phyloP scores from a whole-genome alignment of 2,797 vertebrate species.

The Coendou prehensilis region DNA sequence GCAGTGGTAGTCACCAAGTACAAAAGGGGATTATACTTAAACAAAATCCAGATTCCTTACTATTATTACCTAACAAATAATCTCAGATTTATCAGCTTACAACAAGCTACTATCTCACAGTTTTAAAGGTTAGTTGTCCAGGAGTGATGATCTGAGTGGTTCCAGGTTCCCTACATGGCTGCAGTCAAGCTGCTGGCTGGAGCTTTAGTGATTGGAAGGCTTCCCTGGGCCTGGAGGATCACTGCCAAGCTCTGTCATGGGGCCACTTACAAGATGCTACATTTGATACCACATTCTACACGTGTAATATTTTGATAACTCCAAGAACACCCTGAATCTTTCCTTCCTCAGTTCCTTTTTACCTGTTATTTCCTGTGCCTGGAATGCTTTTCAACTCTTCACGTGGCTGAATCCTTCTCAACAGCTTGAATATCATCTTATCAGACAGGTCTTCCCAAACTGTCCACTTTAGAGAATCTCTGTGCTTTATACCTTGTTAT shows the following conservation, averaged over 20 bases:
- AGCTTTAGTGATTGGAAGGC: background rate
- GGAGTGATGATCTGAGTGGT: background rate
- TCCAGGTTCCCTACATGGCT: background rate
- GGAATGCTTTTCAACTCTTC: background rate
- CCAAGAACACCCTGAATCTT: background rate
- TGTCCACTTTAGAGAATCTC: background rate
- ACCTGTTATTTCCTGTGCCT: background rate
- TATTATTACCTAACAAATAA: background rate
- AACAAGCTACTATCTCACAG: background rate
- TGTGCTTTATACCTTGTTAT: background rate
- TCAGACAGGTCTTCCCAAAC: background rate
- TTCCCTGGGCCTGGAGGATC: background rate
- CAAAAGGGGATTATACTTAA: background rate
- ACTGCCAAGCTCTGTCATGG: background rate
- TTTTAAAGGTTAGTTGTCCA: background rate
- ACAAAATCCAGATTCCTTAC: conserved; percentile 37
- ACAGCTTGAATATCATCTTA: background rate
- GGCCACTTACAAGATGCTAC: background rate
- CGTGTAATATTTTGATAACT: background rate
- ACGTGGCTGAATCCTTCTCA: background rate
- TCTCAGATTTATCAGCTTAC: background rate
- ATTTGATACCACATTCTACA: background rate
- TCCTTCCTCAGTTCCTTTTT: background rate
- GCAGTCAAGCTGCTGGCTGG: background rate
- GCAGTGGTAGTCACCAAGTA: background rate